Percentiles rank a stretch among this genome's conserved stretches.
Conservation (phyloP, 2,113 vertebrate species). For the Amblyornis subalaris region DNA sequence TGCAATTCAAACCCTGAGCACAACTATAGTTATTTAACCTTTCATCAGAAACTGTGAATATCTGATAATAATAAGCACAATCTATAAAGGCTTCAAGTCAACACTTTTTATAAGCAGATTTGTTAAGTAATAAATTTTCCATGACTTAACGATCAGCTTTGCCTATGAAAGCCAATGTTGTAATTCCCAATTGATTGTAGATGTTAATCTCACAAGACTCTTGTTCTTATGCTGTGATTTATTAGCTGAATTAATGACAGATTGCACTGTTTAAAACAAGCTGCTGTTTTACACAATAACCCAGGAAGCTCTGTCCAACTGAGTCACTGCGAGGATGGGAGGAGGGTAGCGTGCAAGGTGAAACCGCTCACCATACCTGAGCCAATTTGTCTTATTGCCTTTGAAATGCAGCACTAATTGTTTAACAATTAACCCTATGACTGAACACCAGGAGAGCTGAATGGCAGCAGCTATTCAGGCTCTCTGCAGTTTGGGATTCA, state of each 20-base stretch:
- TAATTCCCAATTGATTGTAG: conserved; percentile 75
- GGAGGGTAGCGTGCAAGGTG: not conserved
- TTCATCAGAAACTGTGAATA: conserved; percentile 6
- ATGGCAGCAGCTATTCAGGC: conserved; percentile 39
- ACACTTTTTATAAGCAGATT: conserved; percentile 54
- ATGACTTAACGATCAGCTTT: conserved; percentile 61
- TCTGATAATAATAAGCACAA: conserved; percentile 22
- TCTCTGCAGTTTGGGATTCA: not conserved
- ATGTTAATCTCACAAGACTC: conserved; percentile 72
- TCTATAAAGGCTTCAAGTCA: conserved; percentile 55
- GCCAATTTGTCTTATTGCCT: conserved; percentile 58
- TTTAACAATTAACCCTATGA: conserved; percentile 65
- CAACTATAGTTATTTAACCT: conserved; percentile 34
- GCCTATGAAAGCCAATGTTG: conserved; percentile 62
- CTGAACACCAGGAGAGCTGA: conserved; percentile 53
- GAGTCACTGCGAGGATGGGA: conserved; percentile 38
- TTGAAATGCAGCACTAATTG: conserved; percentile 59
- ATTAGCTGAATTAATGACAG: conserved; percentile 74
- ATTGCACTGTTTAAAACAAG: conserved; percentile 49
- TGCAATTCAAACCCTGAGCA: not conserved
- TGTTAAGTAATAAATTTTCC: conserved; percentile 64
- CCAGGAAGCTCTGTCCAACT: not conserved
- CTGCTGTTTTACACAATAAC: conserved; percentile 59
- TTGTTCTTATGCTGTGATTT: conserved; percentile 68
- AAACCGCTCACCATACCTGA: conserved; percentile 56